These are phyloP conservation scores for Drosophila subobscura DNA, from an alignment of 1,140 invertebrate genomes.

Conservation along the genomic window DNA sequence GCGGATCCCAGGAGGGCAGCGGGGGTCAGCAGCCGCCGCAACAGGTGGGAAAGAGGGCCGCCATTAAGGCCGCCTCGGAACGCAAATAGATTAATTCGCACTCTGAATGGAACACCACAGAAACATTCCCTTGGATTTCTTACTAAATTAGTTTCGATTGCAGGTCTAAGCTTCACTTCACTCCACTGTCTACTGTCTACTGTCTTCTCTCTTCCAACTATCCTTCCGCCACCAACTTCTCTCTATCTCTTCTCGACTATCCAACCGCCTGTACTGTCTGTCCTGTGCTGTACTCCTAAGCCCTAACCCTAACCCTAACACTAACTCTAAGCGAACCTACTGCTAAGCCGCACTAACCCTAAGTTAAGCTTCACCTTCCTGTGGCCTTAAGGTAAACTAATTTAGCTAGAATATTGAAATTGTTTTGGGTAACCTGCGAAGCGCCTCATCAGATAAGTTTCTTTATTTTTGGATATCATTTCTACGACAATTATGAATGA, in stretches of 20 bases:
- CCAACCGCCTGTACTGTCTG: slow-evolving; percentile 47
- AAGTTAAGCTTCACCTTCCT: slow-evolving; percentile 57
- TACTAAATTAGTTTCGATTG: slow-evolving; percentile 72
- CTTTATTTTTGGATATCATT: slow-evolving; percentile 42
- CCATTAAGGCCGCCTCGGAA: slow-evolving; percentile 46
- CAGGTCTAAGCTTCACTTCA: slow-evolving; percentile 73
- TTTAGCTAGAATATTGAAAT: slow-evolving; percentile 80
- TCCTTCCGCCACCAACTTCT: slow-evolving; percentile 52
- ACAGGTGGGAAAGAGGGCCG: slow-evolving; percentile 76
- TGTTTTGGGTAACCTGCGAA: slow-evolving; percentile 62
- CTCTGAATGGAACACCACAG: slow-evolving; percentile 5
- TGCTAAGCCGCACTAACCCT: slow-evolving; percentile 46
- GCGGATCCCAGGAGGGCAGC: slow-evolving; percentile 70
- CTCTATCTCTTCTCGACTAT: slow-evolving; percentile 63
- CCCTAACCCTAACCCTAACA: slow-evolving; percentile 36
- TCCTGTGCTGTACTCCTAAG: slow-evolving; percentile 43
- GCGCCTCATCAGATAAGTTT: slow-evolving; percentile 20
- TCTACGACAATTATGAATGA: slow-evolving; percentile 36
- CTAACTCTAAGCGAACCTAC: slow-evolving; percentile 52
- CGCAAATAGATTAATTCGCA: slow-evolving; percentile 18
- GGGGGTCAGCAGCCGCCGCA: slow-evolving; percentile 60
- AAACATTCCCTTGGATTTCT: slow-evolving; percentile 43
- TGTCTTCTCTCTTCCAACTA: slow-evolving; percentile 62
- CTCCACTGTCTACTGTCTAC: slow-evolving; percentile 49
- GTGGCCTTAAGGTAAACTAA: slow-evolving; percentile 47